Base-by-base conservation (phyloP, 2,113 vertebrate species). In the Phrynocephalus versicolor region DNA sequence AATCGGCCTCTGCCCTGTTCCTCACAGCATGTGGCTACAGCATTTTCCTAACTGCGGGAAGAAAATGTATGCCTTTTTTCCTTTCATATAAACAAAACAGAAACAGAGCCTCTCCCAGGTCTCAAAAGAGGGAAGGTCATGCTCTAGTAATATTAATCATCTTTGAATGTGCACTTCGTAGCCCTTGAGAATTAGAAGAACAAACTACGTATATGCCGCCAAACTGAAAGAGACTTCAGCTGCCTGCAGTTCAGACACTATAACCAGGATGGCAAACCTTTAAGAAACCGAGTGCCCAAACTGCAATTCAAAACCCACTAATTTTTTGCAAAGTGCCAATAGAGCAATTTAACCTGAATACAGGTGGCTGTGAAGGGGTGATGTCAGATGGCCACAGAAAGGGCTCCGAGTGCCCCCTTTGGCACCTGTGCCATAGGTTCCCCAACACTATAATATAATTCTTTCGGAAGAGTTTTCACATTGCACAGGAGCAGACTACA, bases 1-100 rank as follows among this genome's bases (percentile, higher is more conserved):
- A 85, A 85, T 45, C 41, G 33, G 77, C 45, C 77, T 85, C 64
- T 84, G 65, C 67, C 57, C 65, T 30, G 16, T 37, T 85, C 74
- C 27, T 85, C 83, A 39, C 74, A 69, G 64, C 16, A 67, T 85
- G 83, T 70, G 25, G 58, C 45, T 39, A 57, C 60, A 35, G 73
- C 60, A 39, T 77, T 85, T 78, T 69, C 65, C n/a, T 33, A 85
- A 67, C 23, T n/a, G 23, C 45, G 69, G 41, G 25, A 39, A 70
- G 33, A 85, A 78, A 69, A 78, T 78, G 3, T 75, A 83, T 41
- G 74, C 30, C 15, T 74, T 58, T 74, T 45, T 33, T 60, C 45
- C 21, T 57, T 78, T 84, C 51, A 67, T 37, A 58, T 77, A 77
- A 64, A 19, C 33, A 39, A 77, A 65, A 67, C 45, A 64, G 60